Conservation (phyloP, 2,888 invertebrate species). For the Cremastinae sp. region DNA sequence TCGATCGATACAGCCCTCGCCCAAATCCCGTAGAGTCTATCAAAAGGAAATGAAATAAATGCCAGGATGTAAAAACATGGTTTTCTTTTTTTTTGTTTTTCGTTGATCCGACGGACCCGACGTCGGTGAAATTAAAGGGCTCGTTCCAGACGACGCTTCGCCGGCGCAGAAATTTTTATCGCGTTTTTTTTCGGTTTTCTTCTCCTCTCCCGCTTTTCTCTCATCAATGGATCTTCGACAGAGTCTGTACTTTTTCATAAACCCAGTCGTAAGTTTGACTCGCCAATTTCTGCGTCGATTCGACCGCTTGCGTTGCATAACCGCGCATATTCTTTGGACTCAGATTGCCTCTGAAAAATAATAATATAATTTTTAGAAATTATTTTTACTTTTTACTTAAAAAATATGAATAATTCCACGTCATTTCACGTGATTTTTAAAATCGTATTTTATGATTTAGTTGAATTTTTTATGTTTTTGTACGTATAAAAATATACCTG, state of each 20-base stretch:
- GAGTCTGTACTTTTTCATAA: slow-evolving; percentile 88
- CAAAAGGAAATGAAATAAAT: slow-evolving; percentile 70
- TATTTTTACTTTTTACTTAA: slow-evolving; percentile 1
- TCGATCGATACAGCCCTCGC: slow-evolving; percentile 58
- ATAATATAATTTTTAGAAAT: slow-evolving; percentile 2
- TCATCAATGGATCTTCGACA: slow-evolving; percentile 85
- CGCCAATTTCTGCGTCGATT: slow-evolving; percentile 86
- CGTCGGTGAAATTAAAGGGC: slow-evolving; percentile 26
- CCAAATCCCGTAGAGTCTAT: slow-evolving; percentile 66
- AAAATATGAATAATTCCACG: too few relatives aligned
- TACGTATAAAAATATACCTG: too few relatives aligned
- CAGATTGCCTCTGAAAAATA: slow-evolving; percentile 85
- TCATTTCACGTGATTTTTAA: too few relatives aligned
- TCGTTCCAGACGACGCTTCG: slow-evolving; percentile 40
- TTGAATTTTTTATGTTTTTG: too few relatives aligned
- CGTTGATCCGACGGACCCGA: slow-evolving; percentile 46
- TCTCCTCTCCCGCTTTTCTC: slow-evolving; percentile 64
- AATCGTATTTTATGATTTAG: too few relatives aligned
- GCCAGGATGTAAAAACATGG: slow-evolving; percentile 67
- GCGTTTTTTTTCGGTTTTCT: neutral
- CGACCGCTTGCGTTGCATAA: slow-evolving; percentile 85
- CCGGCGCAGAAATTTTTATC: neutral
- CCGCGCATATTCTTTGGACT: slow-evolving; percentile 89
- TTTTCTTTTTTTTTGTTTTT: slow-evolving; percentile 48
- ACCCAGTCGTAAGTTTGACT: slow-evolving; percentile 88